Evolutionary conservation across 2,797 vertebrate species (phyloP).

Genomic region (Chaenodraco wilsoni): DNA sequence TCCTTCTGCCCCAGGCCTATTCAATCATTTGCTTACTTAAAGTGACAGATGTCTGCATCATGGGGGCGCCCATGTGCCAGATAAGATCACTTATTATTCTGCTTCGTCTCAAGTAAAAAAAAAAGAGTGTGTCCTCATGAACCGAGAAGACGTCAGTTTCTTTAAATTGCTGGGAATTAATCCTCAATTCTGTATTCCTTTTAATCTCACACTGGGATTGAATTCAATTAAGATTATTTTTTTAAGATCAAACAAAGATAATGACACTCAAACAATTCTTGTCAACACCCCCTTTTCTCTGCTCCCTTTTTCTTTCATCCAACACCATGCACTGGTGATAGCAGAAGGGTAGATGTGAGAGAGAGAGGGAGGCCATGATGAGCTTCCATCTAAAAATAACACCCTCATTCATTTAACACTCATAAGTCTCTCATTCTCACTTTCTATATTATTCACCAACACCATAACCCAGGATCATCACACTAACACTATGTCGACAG

Average conservation of each 20-base stretch:
- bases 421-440: conserved; percentile 27
- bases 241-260: background rate
- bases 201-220: background rate
- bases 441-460: conserved; percentile 32
- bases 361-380: conserved; percentile 21
- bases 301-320: conserved; percentile 7
- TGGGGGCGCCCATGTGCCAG: conserved; percentile 24
- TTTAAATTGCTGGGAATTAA: conserved; percentile 4
- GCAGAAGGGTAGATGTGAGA: conserved; percentile 2
- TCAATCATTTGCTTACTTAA: conserved; percentile 61
- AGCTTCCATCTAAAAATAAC: conserved; percentile 56
- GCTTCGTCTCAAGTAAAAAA: conserved; percentile 24
- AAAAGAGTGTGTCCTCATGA: background rate
- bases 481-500: conserved; percentile 29
- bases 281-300: background rate
- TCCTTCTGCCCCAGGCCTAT: conserved; percentile 35
- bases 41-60: conserved; percentile 66
- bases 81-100: conserved; percentile 20
- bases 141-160: background rate
- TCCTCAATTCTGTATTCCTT: background rate
- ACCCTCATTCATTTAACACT: conserved; percentile 39
- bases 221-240: background rate
- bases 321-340: background rate
- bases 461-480: conserved; percentile 12
- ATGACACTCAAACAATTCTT: background rate